Conservation (phyloP, 2,797 vertebrate genomes). For the Odontamblyopus rebecca region DNA sequence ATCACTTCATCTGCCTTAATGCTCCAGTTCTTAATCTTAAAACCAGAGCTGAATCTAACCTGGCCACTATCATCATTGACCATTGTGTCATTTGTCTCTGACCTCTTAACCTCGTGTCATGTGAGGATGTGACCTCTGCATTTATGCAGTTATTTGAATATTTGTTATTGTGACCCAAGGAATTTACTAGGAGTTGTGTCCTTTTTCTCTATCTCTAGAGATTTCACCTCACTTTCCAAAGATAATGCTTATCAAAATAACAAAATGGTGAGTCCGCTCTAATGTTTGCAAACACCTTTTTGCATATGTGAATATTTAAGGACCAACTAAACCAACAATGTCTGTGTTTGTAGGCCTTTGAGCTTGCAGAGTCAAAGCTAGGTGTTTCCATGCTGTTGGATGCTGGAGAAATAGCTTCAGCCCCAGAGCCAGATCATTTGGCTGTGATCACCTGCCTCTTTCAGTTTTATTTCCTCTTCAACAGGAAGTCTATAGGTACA, state of each 20-base stretch:
- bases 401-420: constrained; percentile 85
- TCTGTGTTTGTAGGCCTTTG: constrained; percentile 63
- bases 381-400: constrained; percentile 87
- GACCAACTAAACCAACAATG: neutral
- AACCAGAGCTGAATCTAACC: neutral
- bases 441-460: constrained; percentile 89
- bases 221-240: constrained; percentile 88
- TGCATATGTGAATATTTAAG: neutral
- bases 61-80: neutral
- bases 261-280: constrained; percentile 83
- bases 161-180: neutral
- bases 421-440: constrained; percentile 82
- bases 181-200: neutral
- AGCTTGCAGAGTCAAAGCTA: constrained; percentile 84
- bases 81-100: constrained; percentile 9
- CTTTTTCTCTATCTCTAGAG: constrained; percentile 68
- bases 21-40: neutral
- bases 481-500: constrained; percentile 52
- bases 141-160: neutral
- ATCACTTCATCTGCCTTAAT: neutral
- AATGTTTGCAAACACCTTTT: neutral
- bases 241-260: constrained; percentile 88
- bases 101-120: constrained; percentile 24
- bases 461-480: constrained; percentile 86
- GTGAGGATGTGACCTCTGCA: constrained; percentile 21